Conservation (phyloP, 1,140 invertebrate genomes). For the Magallana gigas region DNA sequence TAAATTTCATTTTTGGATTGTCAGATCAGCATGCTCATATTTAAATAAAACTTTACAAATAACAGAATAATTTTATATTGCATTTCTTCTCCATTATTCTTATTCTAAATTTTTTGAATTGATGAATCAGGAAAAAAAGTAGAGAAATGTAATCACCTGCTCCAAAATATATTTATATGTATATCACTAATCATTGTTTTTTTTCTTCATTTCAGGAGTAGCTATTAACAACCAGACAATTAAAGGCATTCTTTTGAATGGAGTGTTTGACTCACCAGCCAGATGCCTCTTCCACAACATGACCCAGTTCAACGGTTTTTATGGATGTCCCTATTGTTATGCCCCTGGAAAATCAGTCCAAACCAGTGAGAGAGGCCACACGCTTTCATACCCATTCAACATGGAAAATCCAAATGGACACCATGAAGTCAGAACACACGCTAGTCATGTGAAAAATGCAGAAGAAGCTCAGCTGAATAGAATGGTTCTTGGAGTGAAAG, state of each 20-base stretch:
- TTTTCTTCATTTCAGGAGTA: too few species aligned
- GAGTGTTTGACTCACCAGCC: slow-evolving; percentile 37
- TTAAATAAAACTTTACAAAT: too few species aligned
- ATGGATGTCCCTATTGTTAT: slow-evolving; percentile 43
- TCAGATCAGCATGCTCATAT: too few species aligned
- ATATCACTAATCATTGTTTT: not conserved
- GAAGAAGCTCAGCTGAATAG: not conserved
- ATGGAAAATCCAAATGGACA: slow-evolving; percentile 15
- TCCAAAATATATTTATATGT: not conserved
- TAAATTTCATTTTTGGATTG: too few species aligned
- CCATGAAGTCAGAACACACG: not conserved
- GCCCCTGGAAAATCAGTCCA: slow-evolving; percentile 2
- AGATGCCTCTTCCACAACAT: slow-evolving; percentile 41
- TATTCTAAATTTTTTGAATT: not conserved
- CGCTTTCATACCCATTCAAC: slow-evolving; percentile 24
- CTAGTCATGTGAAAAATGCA: slow-evolving; percentile 10
- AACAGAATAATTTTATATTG: not conserved
- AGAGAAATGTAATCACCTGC: not conserved
- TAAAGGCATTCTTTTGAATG: slow-evolving; percentile 15
- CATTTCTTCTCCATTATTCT: not conserved
- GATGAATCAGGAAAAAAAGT: not conserved
- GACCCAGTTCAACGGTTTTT: slow-evolving; percentile 44
- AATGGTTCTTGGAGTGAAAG: slow-evolving; percentile 38
- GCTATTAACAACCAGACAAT: not conserved
- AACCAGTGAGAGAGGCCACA: slow-evolving; percentile 42